Percentiles rank a stretch among this genome's conserved stretches.
Evolutionary conservation across 1,140 invertebrate species (phyloP).

Genomic region (Nephila pilipes): DNA sequence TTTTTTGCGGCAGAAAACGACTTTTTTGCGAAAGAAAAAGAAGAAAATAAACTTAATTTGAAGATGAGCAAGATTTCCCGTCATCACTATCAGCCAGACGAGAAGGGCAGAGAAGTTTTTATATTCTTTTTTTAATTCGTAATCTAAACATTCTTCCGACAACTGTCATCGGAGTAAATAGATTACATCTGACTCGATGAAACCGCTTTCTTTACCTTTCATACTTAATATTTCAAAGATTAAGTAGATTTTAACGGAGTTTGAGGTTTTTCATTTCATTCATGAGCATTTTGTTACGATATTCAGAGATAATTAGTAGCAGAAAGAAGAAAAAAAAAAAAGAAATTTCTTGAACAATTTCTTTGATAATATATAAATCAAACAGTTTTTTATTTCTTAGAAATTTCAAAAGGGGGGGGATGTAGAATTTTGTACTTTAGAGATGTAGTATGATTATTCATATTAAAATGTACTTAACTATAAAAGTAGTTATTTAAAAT

Average conservation of each 20-base stretch:
- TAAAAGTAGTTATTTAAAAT: no score
- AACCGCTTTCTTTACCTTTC: not conserved
- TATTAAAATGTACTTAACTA: no score
- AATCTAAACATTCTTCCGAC: constrained; percentile 53
- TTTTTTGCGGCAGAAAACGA: constrained; percentile 15
- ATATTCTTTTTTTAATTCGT: not conserved
- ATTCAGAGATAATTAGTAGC: no score
- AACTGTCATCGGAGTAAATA: constrained; percentile 67
- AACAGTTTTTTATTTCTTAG: no score
- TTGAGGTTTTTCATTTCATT: not conserved
- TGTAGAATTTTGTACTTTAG: no score
- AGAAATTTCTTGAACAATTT: no score
- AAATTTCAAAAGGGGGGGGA: no score
- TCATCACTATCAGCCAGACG: constrained; percentile 20
- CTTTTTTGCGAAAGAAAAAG: not conserved
- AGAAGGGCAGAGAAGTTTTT: not conserved
- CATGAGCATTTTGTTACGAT: not conserved
- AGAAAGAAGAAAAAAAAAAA: no score
- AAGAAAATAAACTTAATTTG: not conserved
- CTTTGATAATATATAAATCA: no score
- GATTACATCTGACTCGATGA: constrained; percentile 7
- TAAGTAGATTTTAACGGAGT: constrained; percentile 48
- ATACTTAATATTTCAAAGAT: constrained; percentile 7
- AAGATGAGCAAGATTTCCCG: not conserved
- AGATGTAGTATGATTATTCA: no score